These are phyloP conservation scores for Phaenicophaeus curvirostris DNA, from an alignment of 2,797 vertebrate genomes.

Conservation along the genomic window DNA sequence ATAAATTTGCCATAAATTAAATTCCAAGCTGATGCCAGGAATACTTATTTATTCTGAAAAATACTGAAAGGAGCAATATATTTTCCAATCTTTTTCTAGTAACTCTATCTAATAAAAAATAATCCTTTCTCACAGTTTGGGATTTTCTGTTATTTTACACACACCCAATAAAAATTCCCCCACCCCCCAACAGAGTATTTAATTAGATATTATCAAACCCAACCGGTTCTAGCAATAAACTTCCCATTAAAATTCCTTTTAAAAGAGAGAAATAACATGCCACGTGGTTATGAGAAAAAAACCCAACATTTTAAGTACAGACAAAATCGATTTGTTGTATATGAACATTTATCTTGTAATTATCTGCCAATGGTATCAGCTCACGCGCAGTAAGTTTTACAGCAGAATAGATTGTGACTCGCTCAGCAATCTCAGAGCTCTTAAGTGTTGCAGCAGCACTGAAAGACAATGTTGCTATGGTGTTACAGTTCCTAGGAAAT, in stretches of 20 bases:
- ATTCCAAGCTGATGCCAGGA: neutral
- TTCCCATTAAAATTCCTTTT: neutral
- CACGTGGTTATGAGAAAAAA: neutral
- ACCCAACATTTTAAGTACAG: neutral
- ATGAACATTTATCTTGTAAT: neutral
- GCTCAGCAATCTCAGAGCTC: neutral
- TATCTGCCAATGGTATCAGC: neutral
- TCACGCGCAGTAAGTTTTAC: neutral
- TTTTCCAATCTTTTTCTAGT: neutral
- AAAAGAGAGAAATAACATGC: neutral
- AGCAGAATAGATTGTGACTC: neutral
- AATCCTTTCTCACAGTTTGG: neutral
- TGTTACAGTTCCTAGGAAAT: constrained; percentile 10
- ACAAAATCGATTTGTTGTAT: neutral
- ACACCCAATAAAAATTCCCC: neutral
- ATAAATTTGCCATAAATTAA: neutral
- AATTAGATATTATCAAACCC: neutral
- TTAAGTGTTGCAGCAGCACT: neutral
- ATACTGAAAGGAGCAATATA: neutral
- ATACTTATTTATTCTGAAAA: neutral
- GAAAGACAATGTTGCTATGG: constrained; percentile 55
- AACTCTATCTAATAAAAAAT: neutral
- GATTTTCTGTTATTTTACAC: neutral
- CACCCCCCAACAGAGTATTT: neutral
- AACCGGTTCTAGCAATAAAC: neutral